Evolutionary conservation across 2,888 invertebrate species (phyloP), one percentile per base, ranked within the genome.

Genomic region (Nebria brevicollis): DNA sequence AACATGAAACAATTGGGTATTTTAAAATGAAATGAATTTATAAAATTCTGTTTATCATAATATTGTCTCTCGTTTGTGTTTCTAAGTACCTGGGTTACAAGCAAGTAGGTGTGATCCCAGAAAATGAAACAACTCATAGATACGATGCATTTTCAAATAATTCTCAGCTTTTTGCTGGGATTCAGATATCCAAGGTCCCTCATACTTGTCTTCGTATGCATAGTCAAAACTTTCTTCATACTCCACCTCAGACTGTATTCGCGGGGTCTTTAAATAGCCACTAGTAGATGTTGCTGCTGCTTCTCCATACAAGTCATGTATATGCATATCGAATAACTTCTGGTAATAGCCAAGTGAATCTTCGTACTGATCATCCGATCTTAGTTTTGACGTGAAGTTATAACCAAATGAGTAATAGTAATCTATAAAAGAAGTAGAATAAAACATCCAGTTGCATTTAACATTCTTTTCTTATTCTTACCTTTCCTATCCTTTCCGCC

Each of bases 71-170:
- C 20, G 20, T 20, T 20, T 34, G 34, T 34, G 20, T 15, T 15
- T 70, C 2, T 7, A 20, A 42, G 10, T 70, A 78, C 78, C 78
- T 26, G 78, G 72, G 1, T 11, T 5, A 1, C n/a, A 15, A 11
- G 73, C 78, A 41, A n/a, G 2, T 20, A 78, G 34, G 42, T 78
- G 78, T 11, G 78, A 13, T 6, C 72, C 73, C 34, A 78, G 15
- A 66, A 78, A 78, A n/a, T 72, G 15, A 64, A 78, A 73, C 4
- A 78, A 42, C 4, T 75, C 64, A 25, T 54, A 11, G 43, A 75
- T 75, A 8, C 11, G 15, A 25, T 75, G 75, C 15, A 15, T 42
- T 64, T 10, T 15, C 73, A 73, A 41, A 34, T 73, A 73, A 15
- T 11, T 42, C 42, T 73, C 73, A 7, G 73, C 73, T 41, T 41